Percentiles rank a stretch among this genome's conserved stretches.
Evolutionary conservation across 2,113 vertebrate species (phyloP).

Genomic region (Proterorhinus semilunaris): DNA sequence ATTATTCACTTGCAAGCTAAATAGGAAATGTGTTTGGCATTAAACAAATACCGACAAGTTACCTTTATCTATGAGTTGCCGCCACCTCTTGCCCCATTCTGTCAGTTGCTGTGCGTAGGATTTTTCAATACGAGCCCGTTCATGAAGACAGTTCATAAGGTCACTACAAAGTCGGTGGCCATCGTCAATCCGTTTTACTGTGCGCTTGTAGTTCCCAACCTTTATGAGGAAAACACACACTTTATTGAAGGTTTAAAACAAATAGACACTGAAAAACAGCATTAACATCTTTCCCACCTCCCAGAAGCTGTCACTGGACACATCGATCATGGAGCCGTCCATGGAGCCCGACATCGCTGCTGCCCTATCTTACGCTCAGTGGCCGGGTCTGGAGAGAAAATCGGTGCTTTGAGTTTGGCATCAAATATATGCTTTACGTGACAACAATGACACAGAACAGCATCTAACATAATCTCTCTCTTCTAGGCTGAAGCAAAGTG

Average conservation of each 20-base stretch:
- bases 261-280: not conserved
- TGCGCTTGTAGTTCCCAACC: slow-evolving; percentile 96
- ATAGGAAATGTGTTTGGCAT: not conserved
- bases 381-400: slow-evolving; percentile 40
- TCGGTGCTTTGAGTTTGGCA: not conserved
- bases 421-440: too few species aligned
- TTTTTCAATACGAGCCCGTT: slow-evolving; percentile 94
- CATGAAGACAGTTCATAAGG: slow-evolving; percentile 94
- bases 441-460: not conserved
- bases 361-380: slow-evolving; percentile 49
- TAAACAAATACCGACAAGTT: not conserved
- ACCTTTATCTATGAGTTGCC: slow-evolving; percentile 95
- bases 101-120: slow-evolving; percentile 91
- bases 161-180: slow-evolving; percentile 92
- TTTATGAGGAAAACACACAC: slow-evolving; percentile 43
- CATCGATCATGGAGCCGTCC: slow-evolving; percentile 88
- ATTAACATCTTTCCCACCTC: slow-evolving; percentile 80
- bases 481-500: too few species aligned
- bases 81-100: slow-evolving; percentile 96
- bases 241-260: not conserved
- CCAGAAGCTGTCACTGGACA: slow-evolving; percentile 98
- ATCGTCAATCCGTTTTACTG: slow-evolving; percentile 92
- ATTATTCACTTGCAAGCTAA: too few species aligned
- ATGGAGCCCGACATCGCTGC: slow-evolving; percentile 89
- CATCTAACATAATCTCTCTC: too few species aligned